phyloP scores from a whole-genome alignment of 2,113 vertebrate species.

The Nycticryphes semicollaris region DNA sequence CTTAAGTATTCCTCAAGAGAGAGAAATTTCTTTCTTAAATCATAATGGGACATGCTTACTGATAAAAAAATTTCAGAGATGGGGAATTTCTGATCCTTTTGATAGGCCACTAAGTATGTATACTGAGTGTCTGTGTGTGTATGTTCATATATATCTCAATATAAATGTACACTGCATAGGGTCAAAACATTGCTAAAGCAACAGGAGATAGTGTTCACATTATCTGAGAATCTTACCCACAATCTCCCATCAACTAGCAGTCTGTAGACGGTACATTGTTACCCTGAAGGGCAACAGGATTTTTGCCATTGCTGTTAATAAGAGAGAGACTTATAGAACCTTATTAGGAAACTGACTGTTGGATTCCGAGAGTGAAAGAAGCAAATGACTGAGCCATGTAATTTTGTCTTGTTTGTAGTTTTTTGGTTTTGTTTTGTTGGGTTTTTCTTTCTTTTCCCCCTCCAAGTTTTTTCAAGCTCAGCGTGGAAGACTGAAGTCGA shows the following conservation, averaged over 20 bases:
- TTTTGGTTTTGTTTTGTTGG: neutral
- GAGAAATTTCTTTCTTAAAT: neutral
- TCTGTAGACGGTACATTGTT: neutral
- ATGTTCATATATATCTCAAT: fast-evolving
- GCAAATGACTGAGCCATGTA: constrained; percentile 40
- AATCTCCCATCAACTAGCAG: fast-evolving
- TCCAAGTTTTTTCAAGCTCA: neutral
- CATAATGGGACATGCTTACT: neutral
- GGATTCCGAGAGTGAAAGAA: neutral
- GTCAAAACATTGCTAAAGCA: neutral
- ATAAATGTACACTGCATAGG: fast-evolving
- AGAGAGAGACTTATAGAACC: neutral
- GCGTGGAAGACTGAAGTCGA: neutral
- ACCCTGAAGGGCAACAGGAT: neutral
- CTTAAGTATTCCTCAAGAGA: neutral
- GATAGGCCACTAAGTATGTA: neutral
- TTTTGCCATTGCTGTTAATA: neutral
- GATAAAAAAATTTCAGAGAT: neutral
- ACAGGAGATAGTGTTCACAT: neutral
- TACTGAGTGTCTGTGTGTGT: neutral
- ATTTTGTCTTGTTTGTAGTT: neutral
- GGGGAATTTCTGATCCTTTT: neutral
- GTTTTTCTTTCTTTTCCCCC: neutral
- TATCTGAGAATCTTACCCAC: neutral
- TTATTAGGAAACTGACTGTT: neutral